phyloP scores from a whole-genome alignment of 2,888 invertebrate species.

The Drosophila neonasuta region DNA sequence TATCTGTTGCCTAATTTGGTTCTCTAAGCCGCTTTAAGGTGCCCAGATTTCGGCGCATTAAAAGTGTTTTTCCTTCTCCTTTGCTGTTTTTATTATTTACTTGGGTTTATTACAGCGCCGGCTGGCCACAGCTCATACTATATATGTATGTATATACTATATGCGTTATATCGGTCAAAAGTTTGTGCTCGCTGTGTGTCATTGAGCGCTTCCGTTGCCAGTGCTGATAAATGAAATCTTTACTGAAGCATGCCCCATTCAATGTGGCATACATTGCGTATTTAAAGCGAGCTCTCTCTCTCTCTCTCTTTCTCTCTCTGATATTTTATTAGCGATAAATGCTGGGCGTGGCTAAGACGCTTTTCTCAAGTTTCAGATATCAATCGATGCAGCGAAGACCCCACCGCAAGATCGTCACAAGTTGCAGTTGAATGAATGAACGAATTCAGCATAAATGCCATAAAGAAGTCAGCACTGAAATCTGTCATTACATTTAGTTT shows the following conservation, averaged over 20 bases:
- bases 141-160: conserved; percentile 7
- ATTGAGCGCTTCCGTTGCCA: conserved; percentile 67
- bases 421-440: background rate
- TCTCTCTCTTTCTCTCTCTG: conserved; percentile 3
- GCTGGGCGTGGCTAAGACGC: background rate
- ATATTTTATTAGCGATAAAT: conserved; percentile 64
- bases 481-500: conserved; percentile 65
- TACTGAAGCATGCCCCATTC: conserved; percentile 43
- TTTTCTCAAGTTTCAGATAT: background rate
- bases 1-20: conserved; percentile 66
- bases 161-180: conserved; percentile 66
- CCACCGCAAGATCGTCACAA: conserved; percentile 5
- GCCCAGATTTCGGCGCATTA: conserved; percentile 68
- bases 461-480: conserved; percentile 43
- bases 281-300: conserved; percentile 12
- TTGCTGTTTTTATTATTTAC: conserved; percentile 42
- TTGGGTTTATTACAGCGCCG: conserved; percentile 52
- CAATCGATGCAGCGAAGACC: background rate
- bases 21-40: conserved; percentile 71
- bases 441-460: conserved; percentile 43
- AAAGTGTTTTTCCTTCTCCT: conserved; percentile 30
- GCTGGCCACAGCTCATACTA: conserved; percentile 13
- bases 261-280: conserved; percentile 55
- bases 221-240: conserved; percentile 68
- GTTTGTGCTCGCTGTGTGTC: conserved; percentile 53